Evolutionary conservation across 1,140 invertebrate genomes (phyloP).

Genomic region (Drosophila melanogaster): DNA sequence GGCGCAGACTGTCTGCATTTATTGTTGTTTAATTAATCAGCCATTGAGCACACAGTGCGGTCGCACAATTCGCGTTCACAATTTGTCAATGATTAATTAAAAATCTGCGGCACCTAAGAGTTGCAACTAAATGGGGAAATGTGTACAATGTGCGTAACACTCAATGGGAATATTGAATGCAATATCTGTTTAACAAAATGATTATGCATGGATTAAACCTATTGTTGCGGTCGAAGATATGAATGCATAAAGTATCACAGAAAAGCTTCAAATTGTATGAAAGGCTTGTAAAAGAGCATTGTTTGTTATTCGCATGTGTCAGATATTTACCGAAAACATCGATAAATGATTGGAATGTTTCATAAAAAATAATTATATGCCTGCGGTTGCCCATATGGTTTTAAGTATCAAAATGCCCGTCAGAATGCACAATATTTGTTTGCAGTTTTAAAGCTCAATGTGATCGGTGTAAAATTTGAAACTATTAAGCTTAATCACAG

Average conservation of each 20-base stretch:
- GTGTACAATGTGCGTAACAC: conserved; percentile 3
- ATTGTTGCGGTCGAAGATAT: conserved; percentile 24
- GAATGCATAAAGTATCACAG: background rate
- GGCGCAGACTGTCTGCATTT: conserved; percentile 34
- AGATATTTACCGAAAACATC: conserved; percentile 11
- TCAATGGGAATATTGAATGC: conserved; percentile 31
- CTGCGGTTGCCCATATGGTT: background rate
- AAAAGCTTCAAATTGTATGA: conserved; percentile 8
- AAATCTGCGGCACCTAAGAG: conserved; percentile 39
- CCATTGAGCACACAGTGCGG: conserved; percentile 19
- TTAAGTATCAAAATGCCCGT: conserved; percentile 1
- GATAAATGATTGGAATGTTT: conserved; percentile 1
- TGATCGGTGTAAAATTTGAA: conserved; percentile 3
- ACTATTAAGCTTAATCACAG: conserved; percentile 20
- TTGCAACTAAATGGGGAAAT: conserved; percentile 28
- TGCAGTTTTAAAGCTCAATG: background rate
- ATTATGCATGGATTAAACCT: conserved; percentile 28
- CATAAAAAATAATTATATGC: background rate
- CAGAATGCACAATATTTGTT: background rate
- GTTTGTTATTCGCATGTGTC: conserved; percentile 23
- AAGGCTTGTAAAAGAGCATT: conserved; percentile 12
- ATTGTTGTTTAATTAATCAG: conserved; percentile 76
- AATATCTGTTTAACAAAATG: conserved; percentile 29
- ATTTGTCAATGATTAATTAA: conserved; percentile 75
- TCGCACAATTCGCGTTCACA: conserved; percentile 6